A percentile compares a stretch with the other conserved stretches of the same genome.
Conservation (phyloP, 2,888 invertebrate genomes). For the Pemphredon lugubris region DNA sequence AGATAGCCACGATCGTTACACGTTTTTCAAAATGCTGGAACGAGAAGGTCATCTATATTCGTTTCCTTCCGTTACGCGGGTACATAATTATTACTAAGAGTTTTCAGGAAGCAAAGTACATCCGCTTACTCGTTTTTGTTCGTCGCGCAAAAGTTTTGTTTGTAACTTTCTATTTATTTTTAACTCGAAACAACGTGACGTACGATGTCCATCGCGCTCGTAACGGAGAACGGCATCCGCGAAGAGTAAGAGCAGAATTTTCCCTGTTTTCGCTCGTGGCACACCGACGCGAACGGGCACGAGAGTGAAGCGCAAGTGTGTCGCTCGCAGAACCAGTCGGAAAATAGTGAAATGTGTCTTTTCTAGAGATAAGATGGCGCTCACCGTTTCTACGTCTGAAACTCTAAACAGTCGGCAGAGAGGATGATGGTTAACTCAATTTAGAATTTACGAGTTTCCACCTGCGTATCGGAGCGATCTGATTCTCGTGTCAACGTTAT, state of each 20-base stretch:
- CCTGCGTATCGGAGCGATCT: slow-evolving; percentile 5
- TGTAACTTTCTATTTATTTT: too few species aligned
- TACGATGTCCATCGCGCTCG: slow-evolving; percentile 18
- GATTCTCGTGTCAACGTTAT: slow-evolving; percentile 13
- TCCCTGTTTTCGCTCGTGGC: slow-evolving; percentile 59
- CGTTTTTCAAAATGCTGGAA: too few species aligned
- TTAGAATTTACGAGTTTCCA: neutral
- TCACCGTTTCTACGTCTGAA: slow-evolving; percentile 8
- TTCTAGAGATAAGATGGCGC: slow-evolving; percentile 26
- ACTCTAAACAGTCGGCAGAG: neutral
- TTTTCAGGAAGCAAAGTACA: too few species aligned
- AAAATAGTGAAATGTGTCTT: slow-evolving; percentile 69
- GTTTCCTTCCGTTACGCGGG: too few species aligned
- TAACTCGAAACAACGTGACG: too few species aligned
- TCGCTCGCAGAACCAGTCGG: slow-evolving; percentile 62
- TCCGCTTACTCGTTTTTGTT: too few species aligned
- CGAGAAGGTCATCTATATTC: too few species aligned
- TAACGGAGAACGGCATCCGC: slow-evolving; percentile 30
- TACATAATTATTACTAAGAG: too few species aligned
- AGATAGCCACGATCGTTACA: too few species aligned
- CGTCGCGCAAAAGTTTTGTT: too few species aligned
- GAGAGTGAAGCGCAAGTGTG: slow-evolving; percentile 64
- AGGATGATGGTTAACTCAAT: neutral
- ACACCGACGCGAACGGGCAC: slow-evolving; percentile 37
- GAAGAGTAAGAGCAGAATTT: slow-evolving; percentile 67